Evolutionary conservation across 2,113 vertebrate genomes (phyloP).

Genomic region (Rattus rattus): DNA sequence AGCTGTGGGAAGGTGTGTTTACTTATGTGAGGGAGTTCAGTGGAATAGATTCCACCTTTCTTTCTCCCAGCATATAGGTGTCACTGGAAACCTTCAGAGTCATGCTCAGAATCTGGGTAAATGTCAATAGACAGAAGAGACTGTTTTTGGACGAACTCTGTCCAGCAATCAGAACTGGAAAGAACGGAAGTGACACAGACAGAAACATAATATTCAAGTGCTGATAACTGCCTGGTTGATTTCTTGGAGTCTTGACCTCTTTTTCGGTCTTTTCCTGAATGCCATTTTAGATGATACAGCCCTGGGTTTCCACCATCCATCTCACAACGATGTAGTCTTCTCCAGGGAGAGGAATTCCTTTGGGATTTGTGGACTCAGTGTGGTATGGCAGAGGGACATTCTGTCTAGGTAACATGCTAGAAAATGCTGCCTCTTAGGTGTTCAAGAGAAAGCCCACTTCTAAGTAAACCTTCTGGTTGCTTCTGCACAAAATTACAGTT

Average conservation of each 20-base stretch:
- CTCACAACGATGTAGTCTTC: not conserved
- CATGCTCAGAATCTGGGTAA: not conserved
- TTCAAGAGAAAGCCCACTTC: not conserved
- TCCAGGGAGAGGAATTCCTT: not conserved
- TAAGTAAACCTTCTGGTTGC: not conserved
- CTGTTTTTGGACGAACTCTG: not conserved
- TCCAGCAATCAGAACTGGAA: not conserved
- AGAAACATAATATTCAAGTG: not conserved
- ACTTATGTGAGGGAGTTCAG: no score
- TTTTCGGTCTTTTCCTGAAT: not conserved
- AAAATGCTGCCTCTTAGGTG: not conserved
- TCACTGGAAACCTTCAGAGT: not conserved
- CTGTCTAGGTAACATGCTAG: not conserved
- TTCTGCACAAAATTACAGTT: slow-evolving; percentile 38
- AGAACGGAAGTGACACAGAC: not conserved
- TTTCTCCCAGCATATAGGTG: not conserved
- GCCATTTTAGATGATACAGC: not conserved
- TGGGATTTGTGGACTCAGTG: not conserved
- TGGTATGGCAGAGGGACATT: not conserved
- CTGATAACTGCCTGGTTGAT: not conserved
- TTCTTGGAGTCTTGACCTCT: not conserved
- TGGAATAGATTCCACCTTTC: not conserved
- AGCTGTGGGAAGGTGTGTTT: not conserved
- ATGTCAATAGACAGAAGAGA: not conserved
- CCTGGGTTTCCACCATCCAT: not conserved